Evolutionary conservation across 2,888 invertebrate genomes (phyloP).

Genomic region (Mythimna loreyi): DNA sequence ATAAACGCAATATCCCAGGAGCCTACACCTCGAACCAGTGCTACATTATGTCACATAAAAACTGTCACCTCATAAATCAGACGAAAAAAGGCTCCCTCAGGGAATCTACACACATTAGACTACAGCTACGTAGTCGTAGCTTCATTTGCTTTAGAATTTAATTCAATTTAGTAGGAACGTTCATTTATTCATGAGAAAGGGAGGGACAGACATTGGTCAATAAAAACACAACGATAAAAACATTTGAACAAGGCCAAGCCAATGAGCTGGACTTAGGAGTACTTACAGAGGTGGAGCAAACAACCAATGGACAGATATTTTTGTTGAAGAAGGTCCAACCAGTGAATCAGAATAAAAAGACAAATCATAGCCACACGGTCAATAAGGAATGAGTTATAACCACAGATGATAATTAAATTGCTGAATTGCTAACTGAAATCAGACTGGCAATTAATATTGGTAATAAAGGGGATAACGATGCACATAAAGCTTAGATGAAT

Average conservation of each 20-base stretch:
- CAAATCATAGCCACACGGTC: background rate
- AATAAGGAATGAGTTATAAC: background rate
- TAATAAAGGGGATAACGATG: too few species aligned
- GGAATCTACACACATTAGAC: background rate
- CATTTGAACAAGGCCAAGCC: slow-evolving; percentile 42
- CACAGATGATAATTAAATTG: background rate
- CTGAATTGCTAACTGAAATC: background rate
- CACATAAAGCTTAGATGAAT: too few species aligned
- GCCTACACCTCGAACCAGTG: too few species aligned
- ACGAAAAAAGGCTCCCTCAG: background rate
- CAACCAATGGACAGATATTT: slow-evolving; percentile 9
- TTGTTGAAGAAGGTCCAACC: background rate
- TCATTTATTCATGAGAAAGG: background rate
- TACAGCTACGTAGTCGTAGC: too few species aligned
- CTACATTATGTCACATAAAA: background rate
- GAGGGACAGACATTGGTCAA: slow-evolving; percentile 27
- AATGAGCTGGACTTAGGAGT: slow-evolving; percentile 46
- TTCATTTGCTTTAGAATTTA: background rate
- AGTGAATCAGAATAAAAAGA: background rate
- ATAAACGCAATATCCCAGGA: too few species aligned
- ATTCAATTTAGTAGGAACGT: background rate
- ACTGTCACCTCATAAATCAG: too few species aligned
- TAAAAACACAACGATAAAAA: slow-evolving; percentile 46
- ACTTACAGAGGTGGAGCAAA: slow-evolving; percentile 39
- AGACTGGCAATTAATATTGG: too few species aligned